Conservation (phyloP, 1,140 invertebrate genomes). For the Venturia canescens region DNA sequence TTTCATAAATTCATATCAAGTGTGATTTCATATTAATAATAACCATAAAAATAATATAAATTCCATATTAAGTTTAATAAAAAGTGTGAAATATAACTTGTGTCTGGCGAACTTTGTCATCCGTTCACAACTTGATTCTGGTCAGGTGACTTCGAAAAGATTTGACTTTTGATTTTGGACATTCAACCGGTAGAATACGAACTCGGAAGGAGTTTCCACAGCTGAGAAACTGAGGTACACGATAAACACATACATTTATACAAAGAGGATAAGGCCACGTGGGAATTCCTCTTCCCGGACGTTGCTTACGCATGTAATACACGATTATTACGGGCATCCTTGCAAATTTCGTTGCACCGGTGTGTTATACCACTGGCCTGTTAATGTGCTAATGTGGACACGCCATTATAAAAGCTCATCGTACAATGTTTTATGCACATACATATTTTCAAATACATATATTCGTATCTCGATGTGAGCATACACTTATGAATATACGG, state of each 20-base stretch:
- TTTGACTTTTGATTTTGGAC: conserved; percentile 35
- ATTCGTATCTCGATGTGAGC: not conserved
- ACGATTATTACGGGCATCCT: conserved; percentile 74
- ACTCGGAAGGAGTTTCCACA: not conserved
- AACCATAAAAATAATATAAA: too few species aligned
- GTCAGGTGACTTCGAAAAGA: too few species aligned
- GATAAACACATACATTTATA: not conserved
- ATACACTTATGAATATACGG: conserved; percentile 59
- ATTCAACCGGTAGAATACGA: not conserved
- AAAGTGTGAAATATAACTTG: too few species aligned
- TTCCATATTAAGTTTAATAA: too few species aligned
- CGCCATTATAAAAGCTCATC: conserved; percentile 31
- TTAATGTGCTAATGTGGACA: conserved; percentile 65
- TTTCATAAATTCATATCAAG: too few species aligned
- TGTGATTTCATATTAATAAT: too few species aligned
- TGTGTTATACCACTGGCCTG: conserved; percentile 65
- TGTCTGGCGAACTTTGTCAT: too few species aligned
- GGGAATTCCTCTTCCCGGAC: conserved; percentile 71
- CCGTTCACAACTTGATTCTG: too few species aligned
- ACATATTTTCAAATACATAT: conserved; percentile 17
- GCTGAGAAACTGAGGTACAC: not conserved
- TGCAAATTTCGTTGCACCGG: conserved; percentile 68
- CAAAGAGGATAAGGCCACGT: conserved; percentile 54
- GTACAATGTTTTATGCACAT: not conserved
- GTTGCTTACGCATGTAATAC: conserved; percentile 68